phyloP scores from a whole-genome alignment of 2,797 vertebrate genomes.

The Todus mexicanus region DNA sequence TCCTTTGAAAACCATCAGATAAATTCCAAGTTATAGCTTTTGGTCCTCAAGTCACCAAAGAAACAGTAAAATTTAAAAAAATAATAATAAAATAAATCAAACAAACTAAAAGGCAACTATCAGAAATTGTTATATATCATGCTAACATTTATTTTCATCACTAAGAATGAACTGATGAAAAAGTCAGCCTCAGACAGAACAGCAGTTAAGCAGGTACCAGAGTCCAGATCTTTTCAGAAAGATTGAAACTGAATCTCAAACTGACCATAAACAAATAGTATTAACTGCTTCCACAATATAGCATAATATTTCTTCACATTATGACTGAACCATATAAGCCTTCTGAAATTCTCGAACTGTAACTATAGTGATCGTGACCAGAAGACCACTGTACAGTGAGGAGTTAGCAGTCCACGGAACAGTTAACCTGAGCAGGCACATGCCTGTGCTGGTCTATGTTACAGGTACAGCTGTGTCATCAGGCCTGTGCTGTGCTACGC shows the following conservation, averaged over 20 bases:
- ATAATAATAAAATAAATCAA: too few relatives aligned
- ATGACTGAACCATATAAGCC: neutral
- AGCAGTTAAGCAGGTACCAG: neutral
- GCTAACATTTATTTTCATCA: neutral
- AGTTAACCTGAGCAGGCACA: neutral
- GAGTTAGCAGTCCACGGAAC: too few relatives aligned
- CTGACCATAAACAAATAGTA: neutral
- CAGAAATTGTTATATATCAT: neutral
- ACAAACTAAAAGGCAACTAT: neutral
- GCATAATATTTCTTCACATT: neutral
- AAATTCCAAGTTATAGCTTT: neutral
- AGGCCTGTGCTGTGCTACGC: neutral
- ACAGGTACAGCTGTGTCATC: accelerated
- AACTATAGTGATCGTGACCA: neutral
- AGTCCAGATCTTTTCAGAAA: neutral
- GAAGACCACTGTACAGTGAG: neutral
- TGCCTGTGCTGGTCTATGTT: neutral
- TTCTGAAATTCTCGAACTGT: neutral
- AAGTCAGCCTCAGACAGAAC: neutral
- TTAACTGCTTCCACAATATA: neutral
- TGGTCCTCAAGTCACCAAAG: neutral
- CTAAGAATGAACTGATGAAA: neutral
- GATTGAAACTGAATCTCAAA: neutral
- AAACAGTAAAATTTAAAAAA: neutral
- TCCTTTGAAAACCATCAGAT: neutral